Evolutionary conservation across 2,113 vertebrate genomes (phyloP), one percentile per base, ranked within the genome.

Genomic region (Rafetus swinhoei): DNA sequence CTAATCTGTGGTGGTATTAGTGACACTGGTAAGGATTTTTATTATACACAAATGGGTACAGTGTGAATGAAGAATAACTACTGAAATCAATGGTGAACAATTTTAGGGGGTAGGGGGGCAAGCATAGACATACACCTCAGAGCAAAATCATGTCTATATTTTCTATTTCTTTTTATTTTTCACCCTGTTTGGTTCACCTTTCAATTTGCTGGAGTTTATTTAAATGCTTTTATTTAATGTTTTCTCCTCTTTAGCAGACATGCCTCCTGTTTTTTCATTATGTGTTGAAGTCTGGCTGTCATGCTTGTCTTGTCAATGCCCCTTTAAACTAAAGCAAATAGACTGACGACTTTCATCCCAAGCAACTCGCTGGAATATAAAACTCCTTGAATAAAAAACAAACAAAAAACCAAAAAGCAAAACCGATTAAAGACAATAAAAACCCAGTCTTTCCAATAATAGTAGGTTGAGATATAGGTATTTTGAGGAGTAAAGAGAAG

Each of bases 31-130:
- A 96, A 92, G 92, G 89, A 94, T 95, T 96, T 95, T 96, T 95
- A 93, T 95, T 96, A 94, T 89, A 97, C 95, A 92, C 94, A 89
- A n/a, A 90, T 87, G 88, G 84, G 57, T 88, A 95, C 90, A 94
- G 90, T 90, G 76, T 94, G 94, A 96, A 97, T 93, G 81, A 79
- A 92, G 91, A 93, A 81, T 89, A 90, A 93, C 74, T 84, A 60
- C 59, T 96, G 89, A 86, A 95, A 90, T 92, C 85, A 96, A 82
- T 56, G 29, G 89, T 56, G 79, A 86, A 88, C 90, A 87, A 93
- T 93, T 95, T 94, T 86, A 92, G 95, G 95, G 88, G 91, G 82
- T 90, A 86, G 93, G 85, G 94, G 93, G 96, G 89, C 54, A 83
- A 32, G 57, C 35, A 32, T 32, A 82, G 74, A 82, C 72, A 87